Conservation (phyloP, 2,888 invertebrate species). For the Epinotia demarniana region DNA sequence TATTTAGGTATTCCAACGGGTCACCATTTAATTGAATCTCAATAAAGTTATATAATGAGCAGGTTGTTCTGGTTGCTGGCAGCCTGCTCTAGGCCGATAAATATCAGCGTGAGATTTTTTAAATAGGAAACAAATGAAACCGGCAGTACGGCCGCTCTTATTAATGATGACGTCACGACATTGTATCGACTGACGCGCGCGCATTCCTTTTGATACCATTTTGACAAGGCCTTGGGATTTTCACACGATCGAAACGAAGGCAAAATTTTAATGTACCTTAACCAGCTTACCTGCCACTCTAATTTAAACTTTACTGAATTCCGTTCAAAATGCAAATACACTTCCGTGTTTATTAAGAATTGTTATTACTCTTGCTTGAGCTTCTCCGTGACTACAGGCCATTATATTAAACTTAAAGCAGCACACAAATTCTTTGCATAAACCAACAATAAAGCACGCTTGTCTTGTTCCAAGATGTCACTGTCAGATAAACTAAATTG, state of each 20-base stretch:
- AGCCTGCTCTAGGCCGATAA: neutral
- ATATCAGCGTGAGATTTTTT: constrained; percentile 27
- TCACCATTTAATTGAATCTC: neutral
- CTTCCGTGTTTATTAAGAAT: constrained; percentile 6
- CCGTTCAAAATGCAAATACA: constrained; percentile 9
- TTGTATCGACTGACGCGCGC: constrained; percentile 53
- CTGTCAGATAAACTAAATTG: constrained; percentile 67
- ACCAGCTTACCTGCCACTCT: constrained; percentile 15
- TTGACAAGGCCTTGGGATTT: constrained; percentile 77
- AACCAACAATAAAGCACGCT: constrained; percentile 60
- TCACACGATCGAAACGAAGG: constrained; percentile 53
- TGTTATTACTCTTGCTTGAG: neutral
- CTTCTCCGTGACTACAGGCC: constrained; percentile 35
- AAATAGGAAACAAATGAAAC: constrained; percentile 54
- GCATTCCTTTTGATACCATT: constrained; percentile 67
- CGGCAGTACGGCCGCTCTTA: constrained; percentile 50
- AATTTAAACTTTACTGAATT: neutral
- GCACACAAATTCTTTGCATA: constrained; percentile 55
- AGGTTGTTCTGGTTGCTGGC: too few species aligned
- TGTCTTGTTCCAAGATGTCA: constrained; percentile 67
- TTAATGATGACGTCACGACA: constrained; percentile 59
- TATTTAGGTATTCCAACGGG: neutral
- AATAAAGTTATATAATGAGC: neutral
- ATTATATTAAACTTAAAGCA: constrained; percentile 45
- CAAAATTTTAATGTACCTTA: constrained; percentile 45